Base-by-base conservation (phyloP, 2,888 invertebrate species). In the Caenorhabditis uteleia region DNA sequence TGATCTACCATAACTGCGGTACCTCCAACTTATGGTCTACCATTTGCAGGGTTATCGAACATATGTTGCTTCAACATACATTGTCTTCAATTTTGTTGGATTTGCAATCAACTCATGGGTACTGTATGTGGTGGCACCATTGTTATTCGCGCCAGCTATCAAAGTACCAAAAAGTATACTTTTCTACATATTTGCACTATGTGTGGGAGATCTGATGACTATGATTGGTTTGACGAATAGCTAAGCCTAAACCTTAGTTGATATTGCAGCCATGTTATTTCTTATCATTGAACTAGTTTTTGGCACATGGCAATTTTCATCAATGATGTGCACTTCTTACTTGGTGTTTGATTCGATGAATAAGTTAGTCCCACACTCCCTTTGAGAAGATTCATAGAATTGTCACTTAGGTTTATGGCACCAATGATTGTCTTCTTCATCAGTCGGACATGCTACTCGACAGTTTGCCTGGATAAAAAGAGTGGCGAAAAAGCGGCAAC, bases 371-470 rank as follows among this genome's bases (percentile, higher is more conserved):
- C 46, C 8, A 23, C 26, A 8, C 25, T 25, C n/a, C 27, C 27
- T 27, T 40, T n/a, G 3, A 8, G 14, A 18, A 7, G 10, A 2
- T 10, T 40, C 25, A 10, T 25, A 2, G n/a, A 23, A 10, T 25
- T 10, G 25, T 23, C 16, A 16, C 1, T 27, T 51, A 75, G 75
- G 60, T 81, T 81, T 62, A 69, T 79, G 47, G 79, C 79, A 16
- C 79, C 79, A 8, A 79, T 79, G 50, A 79, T 79, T 45, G 82
- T 82, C 10, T 74, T 82, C 40, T 61, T 82, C 14, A 82, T 82
- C 46, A 77, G 77, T 43, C 72, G 80, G 20, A 82, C 82, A 10
- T 82, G 82, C 53, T 82, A 82, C 43, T 70, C 80, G 25, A 82
- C 80, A 4, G 76, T 82, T 7, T 82, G 82, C 54, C 62, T 80